Evolutionary conservation across 2,113 vertebrate species (phyloP), one percentile per base, ranked within the genome.

Genomic region (Eulemur rufifrons): DNA sequence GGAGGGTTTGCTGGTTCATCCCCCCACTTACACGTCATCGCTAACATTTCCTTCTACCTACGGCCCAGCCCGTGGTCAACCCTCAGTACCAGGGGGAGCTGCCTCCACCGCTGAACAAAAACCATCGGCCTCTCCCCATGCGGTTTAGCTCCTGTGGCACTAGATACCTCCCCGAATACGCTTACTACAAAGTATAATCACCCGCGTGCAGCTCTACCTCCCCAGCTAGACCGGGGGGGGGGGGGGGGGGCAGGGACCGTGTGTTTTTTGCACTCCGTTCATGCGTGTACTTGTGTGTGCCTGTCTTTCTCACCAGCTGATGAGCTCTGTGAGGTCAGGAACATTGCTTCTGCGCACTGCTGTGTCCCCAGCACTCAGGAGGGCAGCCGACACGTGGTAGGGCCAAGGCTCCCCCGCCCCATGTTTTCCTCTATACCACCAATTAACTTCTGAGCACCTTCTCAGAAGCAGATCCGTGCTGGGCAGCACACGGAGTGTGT

Each of bases 171-270:
- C 34, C 34, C 23, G 37, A 77, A 83, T 69, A 52, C 81, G 37
- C 23, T 66, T 39, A 77, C 18, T 20, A 59, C 34, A 61, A 37
- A 37, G 66, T 27, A 50, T 13, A 50, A 77, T 27, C 34, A 37
- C 52, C 18, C 2, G 0, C 25, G 39, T 27, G 50, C 56, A 42
- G 20, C 20, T 14, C 17, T 12, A 5, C 78, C 34, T 69, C 63
- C 76, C 68, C 45, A 56, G 6, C 8, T 29, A 63, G n/a, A 86
- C 29, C 29, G 10, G 1, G 4, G 42, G 3, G 23, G 29, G 10
- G 1, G 4, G 42, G 10, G 1, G 4, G 42, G 3, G 23, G 29
- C 8, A 66, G 14, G 18, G 23, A 15, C 50, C 17, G 0, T 20
- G 8, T 34, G 59, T 21, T 8, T 37, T 61, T 39, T 47, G 29